Evolutionary conservation across 1,140 invertebrate genomes (phyloP), one percentile per base, ranked within the genome.

Genomic region (Glomeris maerens): DNA sequence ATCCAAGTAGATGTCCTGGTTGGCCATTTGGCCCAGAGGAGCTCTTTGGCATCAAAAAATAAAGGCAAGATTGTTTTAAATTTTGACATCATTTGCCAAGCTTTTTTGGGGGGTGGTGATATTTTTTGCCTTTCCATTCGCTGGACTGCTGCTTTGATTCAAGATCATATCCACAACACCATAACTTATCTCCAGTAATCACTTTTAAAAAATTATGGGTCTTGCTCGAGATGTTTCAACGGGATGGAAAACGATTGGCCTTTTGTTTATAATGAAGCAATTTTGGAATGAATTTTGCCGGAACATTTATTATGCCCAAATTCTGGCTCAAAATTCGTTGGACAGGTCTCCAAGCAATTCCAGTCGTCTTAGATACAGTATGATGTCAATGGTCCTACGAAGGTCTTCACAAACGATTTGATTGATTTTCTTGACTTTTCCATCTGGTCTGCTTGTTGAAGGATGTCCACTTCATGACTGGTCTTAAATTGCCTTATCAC

Each of bases 41-140:
- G 56, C 49, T 57, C 58, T 28, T 45, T 45, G 17, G 13, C 38
- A 44, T 63, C 53, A 50, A 65, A 66, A 52, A 62, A 64, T 53
- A 46, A 29, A 55, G 59, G 59, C 44, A 63, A 49, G 57, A 63
- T 63, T 2, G 56, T 56, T 49, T 54, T 56, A 4, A 57, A 27
- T 38, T 50, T 50, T 31, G 45, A 40, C 38, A 27, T 31, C 47
- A n/a, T 38, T 42, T 49, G 17, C 26, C 38, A 2, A 17, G 28
- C 49, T 39, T 52, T 52, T 49, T 52, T 38, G n/a, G 3, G 50
- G 23, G 21, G 20, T 47, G 42, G 50, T 29, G n/a, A 56, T 22
- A 27, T 39, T n/a, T n/a, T 26, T 20, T 7, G 20, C 22, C 47
- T 10, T 36, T 41, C 29, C 47, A 54, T 25, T 51, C 22, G 21